Conservation (phyloP, 2,113 vertebrate genomes). For the Variabilichromis moorii region DNA sequence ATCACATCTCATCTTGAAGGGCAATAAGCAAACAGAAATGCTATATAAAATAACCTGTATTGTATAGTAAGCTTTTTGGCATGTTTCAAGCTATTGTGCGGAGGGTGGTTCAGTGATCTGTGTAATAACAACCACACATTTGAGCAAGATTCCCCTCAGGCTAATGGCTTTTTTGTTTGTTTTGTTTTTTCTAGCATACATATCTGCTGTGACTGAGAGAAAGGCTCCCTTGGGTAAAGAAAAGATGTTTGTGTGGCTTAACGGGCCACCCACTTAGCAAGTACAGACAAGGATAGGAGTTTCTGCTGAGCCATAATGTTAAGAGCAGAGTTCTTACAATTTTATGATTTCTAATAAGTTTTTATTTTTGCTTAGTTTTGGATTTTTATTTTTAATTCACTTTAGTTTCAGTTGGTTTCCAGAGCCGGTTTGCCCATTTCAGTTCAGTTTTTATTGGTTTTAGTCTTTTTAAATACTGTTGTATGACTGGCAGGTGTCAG, state of each 20-base stretch:
- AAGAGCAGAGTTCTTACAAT: neutral
- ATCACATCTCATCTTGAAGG: neutral
- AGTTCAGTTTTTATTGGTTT: neutral
- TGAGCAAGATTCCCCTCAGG: neutral
- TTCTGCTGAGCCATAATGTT: neutral
- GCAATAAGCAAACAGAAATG: neutral
- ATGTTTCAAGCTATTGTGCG: neutral
- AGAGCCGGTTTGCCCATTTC: neutral
- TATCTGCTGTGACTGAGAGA: neutral
- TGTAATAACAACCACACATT: neutral
- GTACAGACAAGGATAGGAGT: neutral
- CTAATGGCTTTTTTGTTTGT: neutral
- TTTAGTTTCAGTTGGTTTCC: neutral
- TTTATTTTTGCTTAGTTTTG: neutral
- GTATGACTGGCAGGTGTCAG: neutral
- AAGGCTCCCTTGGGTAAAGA: neutral
- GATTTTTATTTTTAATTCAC: neutral
- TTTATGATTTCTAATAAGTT: neutral
- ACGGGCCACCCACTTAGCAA: slow-evolving; percentile 17
- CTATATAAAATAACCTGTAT: neutral
- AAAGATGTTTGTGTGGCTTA: neutral
- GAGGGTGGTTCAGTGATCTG: neutral
- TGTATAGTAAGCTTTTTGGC: neutral
- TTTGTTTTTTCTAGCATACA: neutral
- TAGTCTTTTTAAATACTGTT: neutral